phyloP scores from a whole-genome alignment of 1,140 invertebrate species.

The Scaptomyza montana region DNA sequence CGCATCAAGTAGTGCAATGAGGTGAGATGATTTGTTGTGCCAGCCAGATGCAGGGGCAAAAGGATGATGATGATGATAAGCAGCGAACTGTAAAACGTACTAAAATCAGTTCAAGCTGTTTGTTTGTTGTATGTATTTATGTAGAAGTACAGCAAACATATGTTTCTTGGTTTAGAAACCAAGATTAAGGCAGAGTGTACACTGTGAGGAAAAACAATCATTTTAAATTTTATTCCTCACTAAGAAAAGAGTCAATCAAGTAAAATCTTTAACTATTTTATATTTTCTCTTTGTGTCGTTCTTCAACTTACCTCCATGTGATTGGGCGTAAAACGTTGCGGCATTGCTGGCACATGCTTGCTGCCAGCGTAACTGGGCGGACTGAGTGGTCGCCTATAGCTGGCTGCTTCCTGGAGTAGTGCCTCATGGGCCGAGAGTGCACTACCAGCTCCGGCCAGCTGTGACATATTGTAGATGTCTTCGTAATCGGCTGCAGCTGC shows the following conservation, averaged over 20 bases:
- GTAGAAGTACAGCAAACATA: background rate
- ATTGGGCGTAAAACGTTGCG: conserved; percentile 81
- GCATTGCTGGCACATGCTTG: conserved; percentile 78
- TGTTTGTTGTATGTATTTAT: no score
- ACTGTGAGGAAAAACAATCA: background rate
- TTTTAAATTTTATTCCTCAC: no score
- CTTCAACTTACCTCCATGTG: conserved; percentile 76
- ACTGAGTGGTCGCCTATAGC: conserved; percentile 82
- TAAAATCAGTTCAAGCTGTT: conserved; percentile 2
- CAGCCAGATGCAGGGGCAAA: background rate
- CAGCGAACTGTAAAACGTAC: background rate
- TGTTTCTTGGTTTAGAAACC: no score
- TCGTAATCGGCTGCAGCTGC: conserved; percentile 88
- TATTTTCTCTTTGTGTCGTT: no score
- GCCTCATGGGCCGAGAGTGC: conserved; percentile 66
- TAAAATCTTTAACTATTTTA: no score
- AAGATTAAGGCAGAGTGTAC: conserved; percentile 1
- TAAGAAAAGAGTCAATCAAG: no score
- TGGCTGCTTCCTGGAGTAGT: conserved; percentile 75
- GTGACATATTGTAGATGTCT: conserved; percentile 88
- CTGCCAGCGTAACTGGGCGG: conserved; percentile 83
- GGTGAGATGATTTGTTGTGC: conserved; percentile 53
- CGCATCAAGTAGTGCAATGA: conserved; percentile 47
- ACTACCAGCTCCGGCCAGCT: conserved; percentile 44
- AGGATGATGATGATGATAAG: background rate